A percentile compares a stretch with the other conserved stretches of the same genome.
Conservation (phyloP, 2,888 invertebrate species). For the Coenonympha glycerion region DNA sequence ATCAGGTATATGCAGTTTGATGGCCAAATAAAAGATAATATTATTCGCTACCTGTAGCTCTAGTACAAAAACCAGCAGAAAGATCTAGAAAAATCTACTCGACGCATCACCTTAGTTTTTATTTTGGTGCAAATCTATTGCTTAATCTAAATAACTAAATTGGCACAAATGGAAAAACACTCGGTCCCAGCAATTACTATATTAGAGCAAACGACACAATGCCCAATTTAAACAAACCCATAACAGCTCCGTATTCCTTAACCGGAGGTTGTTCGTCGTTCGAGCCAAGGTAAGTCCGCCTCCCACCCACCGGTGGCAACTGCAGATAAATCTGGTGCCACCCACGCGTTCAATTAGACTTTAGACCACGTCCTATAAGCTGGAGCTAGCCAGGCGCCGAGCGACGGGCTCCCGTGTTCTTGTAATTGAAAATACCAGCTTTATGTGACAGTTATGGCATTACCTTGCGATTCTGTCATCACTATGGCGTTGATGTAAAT, state of each 20-base stretch:
- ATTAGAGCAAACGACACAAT: constrained; percentile 15
- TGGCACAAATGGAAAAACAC: not conserved
- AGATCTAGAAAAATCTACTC: too few relatives aligned
- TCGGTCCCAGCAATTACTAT: constrained; percentile 2
- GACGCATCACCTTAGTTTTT: constrained; percentile 37
- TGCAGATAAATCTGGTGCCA: constrained; percentile 52
- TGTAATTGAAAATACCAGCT: constrained; percentile 7
- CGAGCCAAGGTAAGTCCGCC: constrained; percentile 45
- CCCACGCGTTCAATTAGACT: constrained; percentile 58
- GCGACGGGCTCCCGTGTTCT: constrained; percentile 13
- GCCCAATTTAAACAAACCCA: constrained; percentile 39
- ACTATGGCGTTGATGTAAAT: too few relatives aligned
- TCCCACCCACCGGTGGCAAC: constrained; percentile 40
- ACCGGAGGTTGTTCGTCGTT: too few relatives aligned
- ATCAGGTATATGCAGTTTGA: too few relatives aligned
- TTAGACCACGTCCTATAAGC: constrained; percentile 37
- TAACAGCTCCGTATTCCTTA: constrained; percentile 56
- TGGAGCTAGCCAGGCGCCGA: constrained; percentile 14
- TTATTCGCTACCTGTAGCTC: too few relatives aligned
- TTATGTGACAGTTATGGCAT: not conserved
- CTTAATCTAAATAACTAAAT: constrained; percentile 1
- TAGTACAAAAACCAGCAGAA: too few relatives aligned
- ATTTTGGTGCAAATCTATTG: constrained; percentile 37
- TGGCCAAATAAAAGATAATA: too few relatives aligned
- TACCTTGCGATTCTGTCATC: not conserved